Conservation (phyloP, 1,140 invertebrate genomes). For the Harlomillsia oculata region DNA sequence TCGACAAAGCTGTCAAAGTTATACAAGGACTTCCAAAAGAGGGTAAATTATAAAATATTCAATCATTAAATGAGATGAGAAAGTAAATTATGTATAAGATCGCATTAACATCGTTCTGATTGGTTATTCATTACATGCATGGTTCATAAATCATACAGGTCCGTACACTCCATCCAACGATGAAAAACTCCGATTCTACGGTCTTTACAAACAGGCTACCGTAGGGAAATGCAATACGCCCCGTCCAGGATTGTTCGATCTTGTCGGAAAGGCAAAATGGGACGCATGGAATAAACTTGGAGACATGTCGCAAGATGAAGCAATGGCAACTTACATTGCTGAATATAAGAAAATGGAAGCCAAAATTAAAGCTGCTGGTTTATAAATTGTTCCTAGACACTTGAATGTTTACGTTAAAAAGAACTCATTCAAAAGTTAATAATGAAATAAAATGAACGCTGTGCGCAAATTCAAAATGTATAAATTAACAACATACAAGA, state of each 20-base stretch:
- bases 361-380: background rate
- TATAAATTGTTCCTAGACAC: background rate
- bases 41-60: conserved; percentile 9
- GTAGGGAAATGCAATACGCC: conserved; percentile 45
- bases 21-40: conserved; percentile 24
- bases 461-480: no score
- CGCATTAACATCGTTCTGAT: background rate
- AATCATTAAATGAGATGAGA: no score
- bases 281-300: conserved; percentile 15
- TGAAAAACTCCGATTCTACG: conserved; percentile 41
- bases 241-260: conserved; percentile 43
- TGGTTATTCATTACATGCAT: background rate
- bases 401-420: background rate
- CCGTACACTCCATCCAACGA: conserved; percentile 13
- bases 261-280: conserved; percentile 18
- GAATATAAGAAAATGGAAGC: conserved; percentile 13
- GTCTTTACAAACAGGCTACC: conserved; percentile 51
- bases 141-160: background rate
- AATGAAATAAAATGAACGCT: no score
- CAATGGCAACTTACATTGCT: conserved; percentile 17
- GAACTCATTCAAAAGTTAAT: no score
- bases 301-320: conserved; percentile 25
- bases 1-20: conserved; percentile 15
- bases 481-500: no score
- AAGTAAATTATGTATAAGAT: background rate